These are phyloP conservation scores for Protobothrops flavoviridis DNA, from an alignment of 2,113 vertebrate genomes.

Conservation along the genomic window DNA sequence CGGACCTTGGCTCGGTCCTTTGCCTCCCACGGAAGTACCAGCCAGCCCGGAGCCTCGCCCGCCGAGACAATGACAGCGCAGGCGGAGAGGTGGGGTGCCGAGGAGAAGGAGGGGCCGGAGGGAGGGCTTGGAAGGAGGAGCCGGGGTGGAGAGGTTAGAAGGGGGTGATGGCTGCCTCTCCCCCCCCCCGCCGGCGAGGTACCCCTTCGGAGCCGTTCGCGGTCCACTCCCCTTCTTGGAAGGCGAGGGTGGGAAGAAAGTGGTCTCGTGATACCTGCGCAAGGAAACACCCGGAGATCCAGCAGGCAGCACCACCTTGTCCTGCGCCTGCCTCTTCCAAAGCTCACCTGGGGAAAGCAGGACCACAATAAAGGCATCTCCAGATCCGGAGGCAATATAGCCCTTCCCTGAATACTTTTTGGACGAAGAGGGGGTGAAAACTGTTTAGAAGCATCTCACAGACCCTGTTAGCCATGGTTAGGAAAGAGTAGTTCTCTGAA, in stretches of 20 bases:
- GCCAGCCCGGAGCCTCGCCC: constrained; percentile 9
- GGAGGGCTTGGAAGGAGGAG: neutral
- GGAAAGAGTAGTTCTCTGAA: neutral
- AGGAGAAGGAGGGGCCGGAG: constrained; percentile 19
- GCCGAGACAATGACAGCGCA: constrained; percentile 45
- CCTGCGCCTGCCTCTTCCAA: neutral
- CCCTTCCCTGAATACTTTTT: neutral
- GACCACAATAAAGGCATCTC: neutral
- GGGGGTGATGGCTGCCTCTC: neutral
- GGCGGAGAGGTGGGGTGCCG: constrained; percentile 37
- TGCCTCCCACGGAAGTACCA: neutral
- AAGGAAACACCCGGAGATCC: neutral
- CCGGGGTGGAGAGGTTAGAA: neutral
- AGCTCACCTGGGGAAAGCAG: neutral
- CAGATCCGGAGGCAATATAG: neutral
- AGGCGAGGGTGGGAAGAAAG: neutral
- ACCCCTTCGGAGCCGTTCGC: neutral
- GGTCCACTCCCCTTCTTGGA: neutral
- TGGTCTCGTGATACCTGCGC: neutral
- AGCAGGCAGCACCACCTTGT: neutral
- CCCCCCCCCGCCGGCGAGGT: neutral
- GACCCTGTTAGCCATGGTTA: neutral
- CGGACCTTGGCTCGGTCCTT: neutral
- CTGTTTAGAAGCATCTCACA: neutral
- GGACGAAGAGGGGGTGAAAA: neutral